Conservation (phyloP, 2,797 vertebrate genomes). For the Acanthurus lineatus region DNA sequence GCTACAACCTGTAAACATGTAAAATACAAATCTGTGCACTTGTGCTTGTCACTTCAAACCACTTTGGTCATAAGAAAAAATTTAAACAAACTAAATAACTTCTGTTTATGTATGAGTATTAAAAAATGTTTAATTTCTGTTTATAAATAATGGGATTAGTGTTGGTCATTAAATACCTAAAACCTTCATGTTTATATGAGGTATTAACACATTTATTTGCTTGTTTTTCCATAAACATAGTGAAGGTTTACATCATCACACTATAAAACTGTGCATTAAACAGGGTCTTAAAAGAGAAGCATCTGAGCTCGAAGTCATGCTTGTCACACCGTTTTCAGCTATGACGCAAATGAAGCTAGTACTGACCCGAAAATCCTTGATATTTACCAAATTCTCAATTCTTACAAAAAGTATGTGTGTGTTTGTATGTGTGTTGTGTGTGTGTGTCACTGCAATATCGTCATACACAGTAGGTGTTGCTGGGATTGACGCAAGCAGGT, state of each 20-base stretch:
- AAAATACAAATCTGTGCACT: neutral
- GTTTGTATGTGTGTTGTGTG: neutral
- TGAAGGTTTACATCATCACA: neutral
- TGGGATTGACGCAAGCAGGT: slow-evolving; percentile 35
- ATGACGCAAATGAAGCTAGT: neutral
- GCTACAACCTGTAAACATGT: slow-evolving; percentile 17
- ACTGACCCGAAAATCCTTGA: neutral
- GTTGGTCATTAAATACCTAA: neutral
- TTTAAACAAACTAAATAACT: neutral
- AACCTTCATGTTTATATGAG: neutral
- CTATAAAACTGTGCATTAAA: neutral
- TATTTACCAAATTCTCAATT: neutral
- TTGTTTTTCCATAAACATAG: neutral
- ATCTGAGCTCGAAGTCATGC: neutral
- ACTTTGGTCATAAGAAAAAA: neutral
- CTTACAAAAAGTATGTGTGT: neutral
- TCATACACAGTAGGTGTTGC: slow-evolving; percentile 27
- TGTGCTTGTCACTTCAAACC: neutral
- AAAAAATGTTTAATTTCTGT: neutral
- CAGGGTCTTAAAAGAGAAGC: neutral
- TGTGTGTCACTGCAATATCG: neutral
- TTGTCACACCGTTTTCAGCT: neutral
- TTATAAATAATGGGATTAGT: neutral
- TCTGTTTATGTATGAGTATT: neutral
- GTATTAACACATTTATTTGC: neutral